These are phyloP conservation scores for Danionella dracula DNA, from an alignment of 2,797 vertebrate genomes.

Conservation along the genomic window DNA sequence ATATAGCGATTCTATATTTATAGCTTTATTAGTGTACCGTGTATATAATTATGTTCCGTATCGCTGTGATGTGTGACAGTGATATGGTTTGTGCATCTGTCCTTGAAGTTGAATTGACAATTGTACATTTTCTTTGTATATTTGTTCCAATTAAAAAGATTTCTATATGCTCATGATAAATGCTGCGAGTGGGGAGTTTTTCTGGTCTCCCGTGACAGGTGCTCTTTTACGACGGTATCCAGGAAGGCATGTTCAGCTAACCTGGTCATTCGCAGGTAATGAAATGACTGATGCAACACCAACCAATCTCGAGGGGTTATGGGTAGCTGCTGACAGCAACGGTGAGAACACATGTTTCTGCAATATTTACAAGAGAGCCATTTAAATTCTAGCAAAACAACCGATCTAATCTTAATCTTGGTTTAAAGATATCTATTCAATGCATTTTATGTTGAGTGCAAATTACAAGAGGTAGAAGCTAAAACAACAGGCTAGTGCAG, in stretches of 20 bases:
- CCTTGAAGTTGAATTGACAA: constrained; percentile 59
- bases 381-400: too few relatives aligned
- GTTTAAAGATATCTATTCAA: too few relatives aligned
- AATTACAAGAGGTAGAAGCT: too few relatives aligned
- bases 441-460: too few relatives aligned
- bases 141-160: constrained; percentile 67
- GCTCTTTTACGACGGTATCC: too few relatives aligned
- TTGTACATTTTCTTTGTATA: constrained; percentile 38
- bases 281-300: constrained; percentile 18
- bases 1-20: constrained; percentile 48
- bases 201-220: constrained; percentile 23
- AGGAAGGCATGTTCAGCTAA: constrained; percentile 14
- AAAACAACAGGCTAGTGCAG: too few relatives aligned
- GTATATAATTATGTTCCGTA: constrained; percentile 36
- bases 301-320: constrained; percentile 9
- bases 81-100: constrained; percentile 73
- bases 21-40: constrained; percentile 37
- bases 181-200: constrained; percentile 46
- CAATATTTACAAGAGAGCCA: too few relatives aligned
- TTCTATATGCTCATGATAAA: constrained; percentile 52
- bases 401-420: too few relatives aligned
- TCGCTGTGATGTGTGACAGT: constrained; percentile 77
- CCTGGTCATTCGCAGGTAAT: constrained; percentile 6
- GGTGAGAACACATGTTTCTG: not conserved
- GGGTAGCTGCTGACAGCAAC: constrained; percentile 1